Evolutionary conservation across 2,113 vertebrate genomes (phyloP).

Genomic region (Hemibagrus wyckioides): DNA sequence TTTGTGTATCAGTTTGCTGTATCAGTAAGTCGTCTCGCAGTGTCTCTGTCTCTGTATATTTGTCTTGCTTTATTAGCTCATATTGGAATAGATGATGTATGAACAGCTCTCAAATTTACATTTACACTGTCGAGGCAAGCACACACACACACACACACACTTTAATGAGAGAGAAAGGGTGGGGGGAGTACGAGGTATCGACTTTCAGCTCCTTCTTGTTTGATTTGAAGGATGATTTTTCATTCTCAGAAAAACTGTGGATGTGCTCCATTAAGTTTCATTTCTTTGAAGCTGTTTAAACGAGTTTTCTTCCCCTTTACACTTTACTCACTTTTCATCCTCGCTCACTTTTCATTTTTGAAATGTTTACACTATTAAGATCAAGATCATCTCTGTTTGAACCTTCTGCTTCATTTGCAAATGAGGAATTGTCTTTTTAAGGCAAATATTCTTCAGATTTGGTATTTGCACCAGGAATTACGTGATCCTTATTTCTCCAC

Average conservation of each 20-base stretch:
- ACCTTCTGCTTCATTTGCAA: neutral
- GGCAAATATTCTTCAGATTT: neutral
- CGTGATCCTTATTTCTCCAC: neutral
- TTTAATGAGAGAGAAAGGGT: conserved; percentile 31
- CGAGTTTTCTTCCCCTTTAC: neutral
- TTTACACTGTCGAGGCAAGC: conserved; percentile 46
- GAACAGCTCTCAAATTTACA: conserved; percentile 56
- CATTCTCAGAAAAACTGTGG: conserved; percentile 23
- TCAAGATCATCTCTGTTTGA: neutral
- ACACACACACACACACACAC: neutral
- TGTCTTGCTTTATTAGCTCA: conserved; percentile 55
- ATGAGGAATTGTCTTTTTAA: neutral
- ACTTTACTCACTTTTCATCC: neutral
- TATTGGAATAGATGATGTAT: conserved; percentile 55
- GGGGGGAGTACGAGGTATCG: neutral
- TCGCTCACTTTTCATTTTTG: neutral
- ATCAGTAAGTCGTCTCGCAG: conserved; percentile 20
- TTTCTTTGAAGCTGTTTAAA: conserved; percentile 9
- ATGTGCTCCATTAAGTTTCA: conserved; percentile 22
- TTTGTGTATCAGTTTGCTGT: conserved; percentile 13
- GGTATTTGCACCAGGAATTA: neutral
- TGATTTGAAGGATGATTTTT: conserved; percentile 44
- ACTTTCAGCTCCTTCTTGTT: conserved; percentile 41
- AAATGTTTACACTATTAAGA: neutral
- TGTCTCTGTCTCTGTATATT: conserved; percentile 43